Conservation (phyloP, 2,888 invertebrate genomes). For the Pristionchus arcanus region DNA sequence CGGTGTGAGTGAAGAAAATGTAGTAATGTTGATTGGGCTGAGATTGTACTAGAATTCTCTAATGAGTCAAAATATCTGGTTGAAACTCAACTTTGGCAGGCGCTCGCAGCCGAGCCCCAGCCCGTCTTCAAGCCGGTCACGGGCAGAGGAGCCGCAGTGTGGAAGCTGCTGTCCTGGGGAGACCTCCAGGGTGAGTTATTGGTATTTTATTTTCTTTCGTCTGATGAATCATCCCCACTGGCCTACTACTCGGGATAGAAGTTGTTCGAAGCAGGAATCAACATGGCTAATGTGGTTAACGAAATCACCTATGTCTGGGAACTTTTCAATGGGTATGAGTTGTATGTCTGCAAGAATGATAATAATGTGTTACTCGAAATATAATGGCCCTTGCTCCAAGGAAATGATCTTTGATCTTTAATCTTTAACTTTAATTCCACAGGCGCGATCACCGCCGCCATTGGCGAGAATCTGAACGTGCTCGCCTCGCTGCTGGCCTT, state of each 20-base stretch:
- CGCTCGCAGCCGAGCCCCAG: neutral
- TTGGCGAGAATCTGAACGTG: slow-evolving; percentile 54
- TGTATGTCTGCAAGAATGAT: too few species aligned
- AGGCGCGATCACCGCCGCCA: slow-evolving; percentile 40
- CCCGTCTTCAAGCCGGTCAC: neutral
- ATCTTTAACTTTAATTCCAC: neutral
- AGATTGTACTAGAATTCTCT: too few species aligned
- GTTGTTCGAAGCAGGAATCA: neutral
- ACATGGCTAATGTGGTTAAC: neutral
- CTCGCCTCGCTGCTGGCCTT: slow-evolving; percentile 62
- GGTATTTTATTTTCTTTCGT: too few species aligned
- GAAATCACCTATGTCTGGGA: neutral
- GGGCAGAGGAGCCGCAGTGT: slow-evolving; percentile 55
- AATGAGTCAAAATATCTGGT: neutral
- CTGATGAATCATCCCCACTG: neutral
- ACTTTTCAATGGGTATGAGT: too few species aligned
- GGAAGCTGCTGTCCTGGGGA: slow-evolving; percentile 63
- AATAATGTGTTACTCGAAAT: too few species aligned
- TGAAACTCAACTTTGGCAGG: neutral
- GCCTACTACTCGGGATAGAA: neutral
- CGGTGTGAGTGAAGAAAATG: neutral
- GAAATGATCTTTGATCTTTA: neutral
- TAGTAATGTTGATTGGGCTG: too few species aligned
- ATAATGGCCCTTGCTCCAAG: too few species aligned
- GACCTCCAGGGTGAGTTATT: slow-evolving; percentile 60